phyloP scores from a whole-genome alignment of 2,113 vertebrate genomes.

The Anolis sagrei region DNA sequence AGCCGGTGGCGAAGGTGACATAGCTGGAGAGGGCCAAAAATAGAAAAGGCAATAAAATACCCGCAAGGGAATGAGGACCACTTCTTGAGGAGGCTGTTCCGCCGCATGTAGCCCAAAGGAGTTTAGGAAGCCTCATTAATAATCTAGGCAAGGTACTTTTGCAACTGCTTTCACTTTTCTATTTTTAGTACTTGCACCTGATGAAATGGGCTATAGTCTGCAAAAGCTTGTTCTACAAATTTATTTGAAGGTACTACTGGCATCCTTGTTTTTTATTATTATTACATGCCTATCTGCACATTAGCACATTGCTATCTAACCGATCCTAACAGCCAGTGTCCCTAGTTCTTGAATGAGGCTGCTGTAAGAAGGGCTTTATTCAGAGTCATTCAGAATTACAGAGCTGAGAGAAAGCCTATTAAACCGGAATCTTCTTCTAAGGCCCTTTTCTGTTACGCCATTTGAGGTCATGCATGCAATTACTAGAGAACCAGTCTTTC shows the following conservation, averaged over 20 bases:
- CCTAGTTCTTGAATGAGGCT: neutral
- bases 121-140: neutral
- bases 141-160: neutral
- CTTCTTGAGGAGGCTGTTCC: neutral
- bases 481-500: neutral
- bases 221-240: no score
- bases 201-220: no score
- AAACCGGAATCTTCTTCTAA: neutral
- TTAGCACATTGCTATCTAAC: neutral
- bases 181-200: no score
- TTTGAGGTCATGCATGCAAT: neutral
- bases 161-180: neutral
- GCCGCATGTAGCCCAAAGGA: rapidly evolving
- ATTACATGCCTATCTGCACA: neutral
- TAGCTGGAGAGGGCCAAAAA: conserved; percentile 59
- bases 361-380: neutral
- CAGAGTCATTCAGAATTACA: neutral
- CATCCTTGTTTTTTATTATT: no score
- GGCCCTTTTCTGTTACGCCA: neutral
- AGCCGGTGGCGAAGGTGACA: conserved; percentile 63
- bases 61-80: rapidly evolving
- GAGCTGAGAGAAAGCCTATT: neutral
- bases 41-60: neutral
- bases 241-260: no score
- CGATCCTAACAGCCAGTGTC: neutral